These are phyloP conservation scores for Knipowitschia caucasica DNA, from an alignment of 2,797 vertebrate species.

Conservation along the genomic window DNA sequence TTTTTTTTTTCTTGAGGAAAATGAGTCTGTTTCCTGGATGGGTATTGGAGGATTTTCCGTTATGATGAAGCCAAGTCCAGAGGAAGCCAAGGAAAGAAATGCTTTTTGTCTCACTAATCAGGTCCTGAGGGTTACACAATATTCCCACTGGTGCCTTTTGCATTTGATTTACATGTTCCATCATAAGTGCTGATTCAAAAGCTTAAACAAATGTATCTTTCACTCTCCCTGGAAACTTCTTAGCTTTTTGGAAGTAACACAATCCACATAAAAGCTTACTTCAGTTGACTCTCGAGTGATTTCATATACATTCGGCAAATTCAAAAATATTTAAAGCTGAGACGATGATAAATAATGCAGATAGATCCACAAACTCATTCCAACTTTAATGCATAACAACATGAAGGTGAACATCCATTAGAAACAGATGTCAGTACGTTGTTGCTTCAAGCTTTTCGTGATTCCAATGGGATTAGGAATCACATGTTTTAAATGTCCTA, in stretches of 20 bases:
- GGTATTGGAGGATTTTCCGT: slow-evolving; percentile 36
- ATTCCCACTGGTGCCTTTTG: slow-evolving; percentile 27
- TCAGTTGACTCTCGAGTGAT: too few relatives aligned
- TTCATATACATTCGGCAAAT: too few relatives aligned
- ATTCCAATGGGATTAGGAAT: slow-evolving; percentile 37
- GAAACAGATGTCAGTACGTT: slow-evolving; percentile 6
- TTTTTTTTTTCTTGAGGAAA: slow-evolving; percentile 20
- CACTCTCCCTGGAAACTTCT: background rate
- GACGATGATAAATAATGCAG: too few relatives aligned
- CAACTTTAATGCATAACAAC: too few relatives aligned
- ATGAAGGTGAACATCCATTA: background rate
- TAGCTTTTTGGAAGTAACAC: background rate
- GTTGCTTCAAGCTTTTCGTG: slow-evolving; percentile 17
- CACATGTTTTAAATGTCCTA: slow-evolving; percentile 28
- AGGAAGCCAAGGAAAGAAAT: slow-evolving; percentile 26
- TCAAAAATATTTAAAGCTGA: too few relatives aligned
- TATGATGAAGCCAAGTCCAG: slow-evolving; percentile 31
- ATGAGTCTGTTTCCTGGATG: slow-evolving; percentile 50
- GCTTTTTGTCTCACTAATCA: slow-evolving; percentile 11
- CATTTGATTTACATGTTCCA: slow-evolving; percentile 30
- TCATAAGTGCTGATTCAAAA: slow-evolving; percentile 1
- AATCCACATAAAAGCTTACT: background rate
- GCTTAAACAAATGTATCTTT: background rate
- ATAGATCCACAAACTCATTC: too few relatives aligned
- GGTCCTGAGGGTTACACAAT: slow-evolving; percentile 10